Percentiles rank a stretch among this genome's conserved stretches.
Evolutionary conservation across 2,113 vertebrate genomes (phyloP).

Genomic region (Lathamus discolor): DNA sequence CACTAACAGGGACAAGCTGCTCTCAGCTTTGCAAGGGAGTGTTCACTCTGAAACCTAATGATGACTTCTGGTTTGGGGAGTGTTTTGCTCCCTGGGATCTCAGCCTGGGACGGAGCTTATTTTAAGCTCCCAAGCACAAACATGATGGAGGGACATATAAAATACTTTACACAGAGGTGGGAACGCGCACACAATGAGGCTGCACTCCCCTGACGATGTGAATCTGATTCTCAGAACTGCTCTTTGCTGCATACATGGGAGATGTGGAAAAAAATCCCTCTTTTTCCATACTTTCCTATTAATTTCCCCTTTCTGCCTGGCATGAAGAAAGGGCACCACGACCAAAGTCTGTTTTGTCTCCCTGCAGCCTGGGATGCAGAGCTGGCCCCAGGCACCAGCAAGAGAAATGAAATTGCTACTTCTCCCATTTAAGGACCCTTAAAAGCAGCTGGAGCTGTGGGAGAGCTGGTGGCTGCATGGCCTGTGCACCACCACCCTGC

Average conservation of each 20-base stretch:
- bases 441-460: background rate
- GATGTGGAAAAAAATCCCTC: background rate
- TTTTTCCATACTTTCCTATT: background rate
- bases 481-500: accelerated
- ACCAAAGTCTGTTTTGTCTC: background rate
- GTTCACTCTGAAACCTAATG: background rate
- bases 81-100: background rate
- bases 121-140: background rate
- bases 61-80: background rate
- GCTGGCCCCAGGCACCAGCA: background rate
- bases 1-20: background rate
- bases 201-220: background rate
- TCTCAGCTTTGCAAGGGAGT: accelerated
- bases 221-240: background rate
- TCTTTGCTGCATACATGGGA: background rate
- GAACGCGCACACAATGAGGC: accelerated
- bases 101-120: background rate
- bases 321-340: background rate
- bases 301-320: background rate
- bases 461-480: accelerated
- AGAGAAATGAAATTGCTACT: background rate
- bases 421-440: accelerated
- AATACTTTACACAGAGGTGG: background rate
- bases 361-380: background rate
- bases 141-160: background rate